Percentiles rank a stretch among this genome's conserved stretches.
These are phyloP conservation scores for Anguilla marmorata DNA, from an alignment of 2,797 vertebrate genomes.

Conservation along the genomic window DNA sequence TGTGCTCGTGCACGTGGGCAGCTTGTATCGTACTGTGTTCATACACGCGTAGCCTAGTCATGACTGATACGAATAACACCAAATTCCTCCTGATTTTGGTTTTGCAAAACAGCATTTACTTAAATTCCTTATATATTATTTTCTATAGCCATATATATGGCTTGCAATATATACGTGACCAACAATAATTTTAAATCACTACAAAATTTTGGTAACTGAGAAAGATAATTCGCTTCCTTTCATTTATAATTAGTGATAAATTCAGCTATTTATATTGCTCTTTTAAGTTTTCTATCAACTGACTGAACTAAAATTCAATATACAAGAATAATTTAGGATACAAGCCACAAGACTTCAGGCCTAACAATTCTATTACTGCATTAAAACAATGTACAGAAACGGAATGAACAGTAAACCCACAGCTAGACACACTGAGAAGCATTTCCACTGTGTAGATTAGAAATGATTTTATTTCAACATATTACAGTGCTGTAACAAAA, in stretches of 20 bases:
- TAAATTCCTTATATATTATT: background rate
- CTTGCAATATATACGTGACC: background rate
- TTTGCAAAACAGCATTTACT: background rate
- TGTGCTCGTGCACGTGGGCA: background rate
- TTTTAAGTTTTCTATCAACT: background rate
- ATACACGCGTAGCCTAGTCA: background rate
- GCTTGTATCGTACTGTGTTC: background rate
- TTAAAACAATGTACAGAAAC: background rate
- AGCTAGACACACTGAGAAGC: conserved; percentile 15
- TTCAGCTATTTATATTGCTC: background rate
- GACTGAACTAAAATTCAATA: background rate
- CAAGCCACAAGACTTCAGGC: background rate
- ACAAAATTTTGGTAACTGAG: background rate
- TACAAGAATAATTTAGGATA: background rate
- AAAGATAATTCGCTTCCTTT: background rate
- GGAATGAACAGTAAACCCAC: background rate
- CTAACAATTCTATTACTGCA: background rate
- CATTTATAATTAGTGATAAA: background rate
- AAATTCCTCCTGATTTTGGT: background rate
- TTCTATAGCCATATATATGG: background rate
- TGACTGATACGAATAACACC: background rate
- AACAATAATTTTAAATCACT: background rate
- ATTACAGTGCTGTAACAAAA: conserved; percentile 72
- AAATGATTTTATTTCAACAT: conserved; percentile 65
- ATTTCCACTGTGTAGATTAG: conserved; percentile 48